These are phyloP conservation scores for Brevimyrus niger DNA, from an alignment of 2,113 vertebrate species.

Conservation along the genomic window DNA sequence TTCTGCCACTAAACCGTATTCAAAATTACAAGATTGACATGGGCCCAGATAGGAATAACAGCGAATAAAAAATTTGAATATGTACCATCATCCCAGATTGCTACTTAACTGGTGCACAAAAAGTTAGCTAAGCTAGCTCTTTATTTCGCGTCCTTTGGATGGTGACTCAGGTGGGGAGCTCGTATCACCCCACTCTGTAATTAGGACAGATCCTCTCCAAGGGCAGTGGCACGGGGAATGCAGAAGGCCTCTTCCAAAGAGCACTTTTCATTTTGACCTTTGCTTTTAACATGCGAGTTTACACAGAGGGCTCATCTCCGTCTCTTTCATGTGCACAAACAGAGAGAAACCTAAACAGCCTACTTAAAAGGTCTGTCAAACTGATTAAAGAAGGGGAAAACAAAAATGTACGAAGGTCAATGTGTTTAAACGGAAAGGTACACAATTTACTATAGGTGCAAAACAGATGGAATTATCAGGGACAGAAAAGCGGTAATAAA, in stretches of 20 bases:
- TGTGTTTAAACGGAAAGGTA: conserved; percentile 18
- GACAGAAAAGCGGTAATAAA: background rate
- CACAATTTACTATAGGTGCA: conserved; percentile 19
- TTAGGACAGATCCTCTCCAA: background rate
- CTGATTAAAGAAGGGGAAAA: conserved; percentile 16
- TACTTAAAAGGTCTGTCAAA: background rate
- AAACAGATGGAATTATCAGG: conserved; percentile 3
- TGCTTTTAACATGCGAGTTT: conserved; percentile 16
- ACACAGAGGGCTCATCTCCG: conserved; percentile 3
- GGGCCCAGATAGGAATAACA: background rate
- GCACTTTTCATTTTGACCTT: conserved; percentile 16
- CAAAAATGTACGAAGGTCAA: conserved; percentile 1
- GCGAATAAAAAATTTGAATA: background rate
- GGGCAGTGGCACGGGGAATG: background rate
- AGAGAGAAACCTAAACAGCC: conserved; percentile 7
- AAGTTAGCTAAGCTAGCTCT: background rate
- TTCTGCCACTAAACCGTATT: background rate
- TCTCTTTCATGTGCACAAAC: conserved; percentile 10
- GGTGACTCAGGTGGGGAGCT: background rate
- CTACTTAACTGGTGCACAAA: background rate
- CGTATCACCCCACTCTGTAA: conserved; percentile 7
- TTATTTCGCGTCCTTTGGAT: background rate
- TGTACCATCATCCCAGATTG: background rate
- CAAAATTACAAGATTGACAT: background rate
- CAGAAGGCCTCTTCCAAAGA: background rate